These are phyloP conservation scores for Cygnus atratus DNA, from an alignment of 2,113 vertebrate genomes.

Conservation along the genomic window DNA sequence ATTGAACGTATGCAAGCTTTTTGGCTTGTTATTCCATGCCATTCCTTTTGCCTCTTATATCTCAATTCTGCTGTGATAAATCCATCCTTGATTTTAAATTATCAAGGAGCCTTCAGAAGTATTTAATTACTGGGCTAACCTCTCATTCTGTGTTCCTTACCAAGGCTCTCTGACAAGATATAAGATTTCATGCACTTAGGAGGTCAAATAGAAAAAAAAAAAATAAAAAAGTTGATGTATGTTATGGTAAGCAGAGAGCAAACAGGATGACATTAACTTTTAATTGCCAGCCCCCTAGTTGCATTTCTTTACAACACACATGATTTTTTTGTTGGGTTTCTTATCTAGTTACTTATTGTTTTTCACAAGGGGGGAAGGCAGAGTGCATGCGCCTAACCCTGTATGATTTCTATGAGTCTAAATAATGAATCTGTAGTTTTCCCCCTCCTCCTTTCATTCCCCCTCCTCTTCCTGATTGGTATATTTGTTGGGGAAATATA, in stretches of 20 bases:
- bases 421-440: background rate
- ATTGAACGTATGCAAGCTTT: background rate
- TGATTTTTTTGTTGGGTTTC: background rate
- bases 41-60: background rate
- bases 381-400: background rate
- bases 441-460: background rate
- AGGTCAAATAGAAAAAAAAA: background rate
- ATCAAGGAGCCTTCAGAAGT: background rate
- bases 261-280: background rate
- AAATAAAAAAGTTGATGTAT: background rate
- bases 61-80: background rate
- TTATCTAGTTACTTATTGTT: background rate
- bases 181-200: background rate
- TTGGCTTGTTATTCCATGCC: background rate
- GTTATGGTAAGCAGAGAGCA: background rate
- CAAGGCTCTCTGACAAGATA: background rate
- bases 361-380: background rate
- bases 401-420: background rate
- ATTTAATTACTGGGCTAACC: background rate
- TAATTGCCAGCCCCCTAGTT: background rate
- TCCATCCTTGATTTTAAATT: slow-evolving; percentile 1
- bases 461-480: background rate
- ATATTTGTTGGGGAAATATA: background rate
- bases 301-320: background rate
- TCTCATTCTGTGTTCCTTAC: background rate